phyloP scores from a whole-genome alignment of 30 jellyfish, hydroid and myxozoan genomes.

The Turritopsis dohrnii region DNA sequence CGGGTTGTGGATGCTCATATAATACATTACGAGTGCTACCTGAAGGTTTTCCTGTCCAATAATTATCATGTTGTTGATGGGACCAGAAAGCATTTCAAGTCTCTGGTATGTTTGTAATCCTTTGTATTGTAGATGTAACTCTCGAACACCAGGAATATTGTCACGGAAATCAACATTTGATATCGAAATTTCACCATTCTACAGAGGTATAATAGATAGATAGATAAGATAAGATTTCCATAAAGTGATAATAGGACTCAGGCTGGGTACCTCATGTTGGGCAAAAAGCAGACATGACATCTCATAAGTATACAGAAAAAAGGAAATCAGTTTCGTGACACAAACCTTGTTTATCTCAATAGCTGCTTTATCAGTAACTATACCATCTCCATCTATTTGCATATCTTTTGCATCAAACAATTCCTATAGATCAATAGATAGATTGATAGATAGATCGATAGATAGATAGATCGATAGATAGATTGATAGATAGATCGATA shows the following conservation, averaged over 20 bases:
- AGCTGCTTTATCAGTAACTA: neutral
- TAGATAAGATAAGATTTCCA: neutral
- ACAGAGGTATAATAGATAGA: too few species aligned
- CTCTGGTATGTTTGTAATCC: constrained; percentile 37
- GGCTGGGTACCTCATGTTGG: too few species aligned
- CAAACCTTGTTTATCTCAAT: neutral
- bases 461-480: too few species aligned
- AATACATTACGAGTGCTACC: constrained; percentile 11
- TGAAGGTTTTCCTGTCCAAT: constrained; percentile 34
- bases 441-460: too few species aligned
- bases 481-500: too few species aligned
- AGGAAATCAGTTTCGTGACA: neutral
- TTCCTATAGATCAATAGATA: neutral
- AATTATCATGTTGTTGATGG: constrained; percentile 29
- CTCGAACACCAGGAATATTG: constrained; percentile 51
- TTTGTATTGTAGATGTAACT: constrained; percentile 26
- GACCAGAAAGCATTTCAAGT: constrained; percentile 50
- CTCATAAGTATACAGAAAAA: too few species aligned
- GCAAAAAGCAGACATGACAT: too few species aligned
- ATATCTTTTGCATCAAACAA: neutral
- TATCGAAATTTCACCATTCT: neutral
- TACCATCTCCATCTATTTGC: neutral
- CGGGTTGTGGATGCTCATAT: too few species aligned
- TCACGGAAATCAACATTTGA: constrained; percentile 29
- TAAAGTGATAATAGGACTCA: neutral